Evolutionary conservation across 2,888 invertebrate genomes (phyloP).

Genomic region (Sipha maydis): DNA sequence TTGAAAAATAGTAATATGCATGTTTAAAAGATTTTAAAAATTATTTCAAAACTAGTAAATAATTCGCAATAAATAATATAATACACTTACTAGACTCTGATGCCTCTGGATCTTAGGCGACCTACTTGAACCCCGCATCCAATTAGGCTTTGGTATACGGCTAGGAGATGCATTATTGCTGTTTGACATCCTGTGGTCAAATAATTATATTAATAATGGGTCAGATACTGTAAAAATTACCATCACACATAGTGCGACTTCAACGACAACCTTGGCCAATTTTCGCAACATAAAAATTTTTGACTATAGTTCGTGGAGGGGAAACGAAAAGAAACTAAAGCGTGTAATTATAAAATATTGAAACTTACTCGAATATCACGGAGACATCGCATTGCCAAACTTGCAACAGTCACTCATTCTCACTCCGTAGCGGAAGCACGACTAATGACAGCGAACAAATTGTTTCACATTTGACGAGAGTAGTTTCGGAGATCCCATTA

Average conservation of each 20-base stretch:
- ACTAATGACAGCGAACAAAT: neutral
- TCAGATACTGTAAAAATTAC: neutral
- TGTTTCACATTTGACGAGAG: neutral
- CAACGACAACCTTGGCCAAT: neutral
- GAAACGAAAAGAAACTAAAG: neutral
- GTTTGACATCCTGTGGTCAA: conserved; percentile 45
- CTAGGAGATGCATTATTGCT: conserved; percentile 51
- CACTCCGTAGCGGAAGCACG: neutral
- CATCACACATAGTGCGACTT: neutral
- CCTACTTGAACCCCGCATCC: conserved; percentile 8
- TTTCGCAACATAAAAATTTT: neutral
- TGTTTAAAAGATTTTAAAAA: neutral
- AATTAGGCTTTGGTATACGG: conserved; percentile 52
- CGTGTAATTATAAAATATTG: neutral
- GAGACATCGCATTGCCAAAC: neutral
- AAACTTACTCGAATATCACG: neutral
- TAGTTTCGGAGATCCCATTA: neutral
- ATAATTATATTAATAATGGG: neutral
- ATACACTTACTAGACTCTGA: conserved; percentile 64
- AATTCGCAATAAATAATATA: too few species aligned
- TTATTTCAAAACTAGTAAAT: neutral
- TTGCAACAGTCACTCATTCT: too few species aligned
- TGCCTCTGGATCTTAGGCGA: conserved; percentile 64
- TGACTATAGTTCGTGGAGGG: neutral
- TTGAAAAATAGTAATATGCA: neutral